Evolutionary conservation across 2,113 vertebrate genomes (phyloP).

Genomic region (Corythornis cristatus): DNA sequence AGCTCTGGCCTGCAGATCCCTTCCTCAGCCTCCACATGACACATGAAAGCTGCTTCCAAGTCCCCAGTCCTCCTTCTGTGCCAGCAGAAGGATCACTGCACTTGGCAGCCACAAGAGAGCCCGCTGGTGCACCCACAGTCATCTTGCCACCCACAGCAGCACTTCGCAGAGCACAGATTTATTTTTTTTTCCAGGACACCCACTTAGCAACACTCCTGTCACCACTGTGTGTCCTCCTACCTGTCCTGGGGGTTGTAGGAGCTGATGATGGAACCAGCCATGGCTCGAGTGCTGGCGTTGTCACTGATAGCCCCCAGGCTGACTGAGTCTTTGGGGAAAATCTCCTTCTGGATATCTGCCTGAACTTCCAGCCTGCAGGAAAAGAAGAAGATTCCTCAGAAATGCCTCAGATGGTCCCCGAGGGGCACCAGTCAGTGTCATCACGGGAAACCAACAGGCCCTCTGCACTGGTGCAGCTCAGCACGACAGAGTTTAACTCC

Average conservation of each 20-base stretch:
- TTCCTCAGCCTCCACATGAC: neutral
- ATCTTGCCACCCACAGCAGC: neutral
- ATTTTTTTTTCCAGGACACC: neutral
- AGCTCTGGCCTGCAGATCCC: neutral
- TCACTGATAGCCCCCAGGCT: constrained; percentile 94
- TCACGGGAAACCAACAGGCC: fast-evolving
- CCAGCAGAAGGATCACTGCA: neutral
- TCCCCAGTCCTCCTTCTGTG: neutral
- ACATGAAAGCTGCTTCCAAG: neutral
- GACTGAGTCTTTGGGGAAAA: constrained; percentile 89
- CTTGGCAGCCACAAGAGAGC: neutral
- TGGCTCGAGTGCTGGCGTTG: constrained; percentile 95
- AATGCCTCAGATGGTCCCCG: neutral
- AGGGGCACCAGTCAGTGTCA: neutral
- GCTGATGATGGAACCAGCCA: constrained; percentile 99
- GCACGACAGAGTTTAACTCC: neutral
- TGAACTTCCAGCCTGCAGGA: constrained; percentile 90
- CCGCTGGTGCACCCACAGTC: neutral
- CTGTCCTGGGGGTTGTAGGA: constrained; percentile 98
- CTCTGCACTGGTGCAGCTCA: neutral
- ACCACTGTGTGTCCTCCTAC: constrained; percentile 68
- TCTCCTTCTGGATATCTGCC: constrained; percentile 90
- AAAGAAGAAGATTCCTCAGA: constrained; percentile 45
- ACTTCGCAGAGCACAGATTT: fast-evolving
- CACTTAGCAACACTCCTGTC: neutral